Base-by-base conservation (phyloP, 2,888 invertebrate genomes). In the Esperia sulphurella region DNA sequence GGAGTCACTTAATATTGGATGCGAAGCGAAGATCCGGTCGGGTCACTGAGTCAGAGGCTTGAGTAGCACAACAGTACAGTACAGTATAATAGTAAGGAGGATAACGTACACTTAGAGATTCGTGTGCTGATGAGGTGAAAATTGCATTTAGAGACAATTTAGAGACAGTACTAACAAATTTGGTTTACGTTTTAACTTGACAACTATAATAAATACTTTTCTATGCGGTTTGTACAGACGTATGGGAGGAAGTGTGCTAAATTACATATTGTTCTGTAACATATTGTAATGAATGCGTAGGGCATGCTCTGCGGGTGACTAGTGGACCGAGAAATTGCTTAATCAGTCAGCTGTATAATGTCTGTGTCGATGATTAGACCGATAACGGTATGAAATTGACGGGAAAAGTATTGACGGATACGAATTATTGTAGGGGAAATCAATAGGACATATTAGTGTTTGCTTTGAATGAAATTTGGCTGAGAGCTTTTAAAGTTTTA, bases 271-370 rank as follows among this genome's bases (percentile, higher is more conserved):
- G 79, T 80, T 68, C 71, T 59, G 60, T 76, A 73, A 76, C 80
- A 72, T 77, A 83, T 84, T 81, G 68, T 85, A 86, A 88, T 86
- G 76, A 87, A 84, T 79, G 76, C 75, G 72, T 77, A 69, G 70
- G 69, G 70, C 65, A 66, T 70, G 64, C 74, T 71, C 65, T 72
- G 73, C 65, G 61, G 64, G 58, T 28, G 75, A 65, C 70, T 75
- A 76, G 60, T 82, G 79, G 71, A 76, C 78, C 86, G 79, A 63
- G 71, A 80, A 88, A 89, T 88, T 85, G 88, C 81, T 80, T 80
- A 86, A 84, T 84, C 88, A 85, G 63, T 82, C 81, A 75, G 71
- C 82, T 85, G 86, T 84, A 75, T 75, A 82, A 80, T 76, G 68
- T 68, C 51, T 66, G 63, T 65, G 62, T 61, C 65, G 73, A 76